Base-by-base conservation (phyloP, 1,140 invertebrate species). In the Panonychus citri region DNA sequence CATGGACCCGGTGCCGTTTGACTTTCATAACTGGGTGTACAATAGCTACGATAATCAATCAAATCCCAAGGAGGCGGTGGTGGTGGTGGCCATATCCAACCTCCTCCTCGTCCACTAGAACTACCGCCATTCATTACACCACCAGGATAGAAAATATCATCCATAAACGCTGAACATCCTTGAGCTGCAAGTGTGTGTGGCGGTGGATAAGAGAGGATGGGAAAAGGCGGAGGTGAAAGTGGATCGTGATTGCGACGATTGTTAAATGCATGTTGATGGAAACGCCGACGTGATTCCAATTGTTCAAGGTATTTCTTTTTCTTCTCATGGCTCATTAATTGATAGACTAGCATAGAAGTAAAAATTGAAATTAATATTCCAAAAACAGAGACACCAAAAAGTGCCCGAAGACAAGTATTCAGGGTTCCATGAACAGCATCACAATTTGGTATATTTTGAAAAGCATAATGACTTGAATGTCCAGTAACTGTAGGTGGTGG, bases 351-450 rank as follows among this genome's bases (percentile, higher is more conserved):
- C 84, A 89, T 88, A 65, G 83, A 85, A 28, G 83, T 84, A 68
- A 87, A 88, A 59, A 89, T 86, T 67, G 83, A 87, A 19, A 87
- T 81, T 2, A 89, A 71, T 46, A 89, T 85, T 5, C 85, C 84
- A 60, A 82, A 80, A 1, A 90, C 85, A 3, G 84, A 87, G 17
- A 88, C 74, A 1, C 84, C 85, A 70, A 89, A 90, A 59, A 89
- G 78, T 0, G 82, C 85, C 8, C 85, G 72, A 15, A 89, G 70
- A 64, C 85, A 89, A 58, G 82, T 80, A 68, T 87, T 88, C 3
- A 88, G 68, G 1, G 80, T 81, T 5, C 84, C 83, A 68, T 88
- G 84, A 0, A 88, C 81, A 0, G 85, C 83, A 42, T 82, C 82
- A 67, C 85, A 90, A 63, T 84, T 81, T 0, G 80, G 77, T 0